A percentile compares a stretch with the other conserved stretches of the same genome.
Conservation (phyloP, 2,888 invertebrate genomes). For the Eupithecia pulchellata region DNA sequence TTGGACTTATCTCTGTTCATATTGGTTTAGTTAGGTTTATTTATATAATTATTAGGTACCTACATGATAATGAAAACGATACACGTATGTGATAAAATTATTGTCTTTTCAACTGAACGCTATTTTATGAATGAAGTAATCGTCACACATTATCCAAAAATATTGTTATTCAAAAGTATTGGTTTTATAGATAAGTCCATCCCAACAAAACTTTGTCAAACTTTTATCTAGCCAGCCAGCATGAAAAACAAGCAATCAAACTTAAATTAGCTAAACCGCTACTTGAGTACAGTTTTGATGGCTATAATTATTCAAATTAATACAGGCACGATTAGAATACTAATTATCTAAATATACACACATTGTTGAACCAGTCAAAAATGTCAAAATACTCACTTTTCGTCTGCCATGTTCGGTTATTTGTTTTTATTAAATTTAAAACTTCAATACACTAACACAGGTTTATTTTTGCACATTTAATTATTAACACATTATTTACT, state of each 20-base stretch:
- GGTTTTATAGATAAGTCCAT: neutral
- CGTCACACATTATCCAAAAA: neutral
- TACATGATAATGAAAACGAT: constrained; percentile 1
- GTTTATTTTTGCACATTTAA: constrained; percentile 36
- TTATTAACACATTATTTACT: constrained; percentile 39
- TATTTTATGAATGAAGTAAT: constrained; percentile 3
- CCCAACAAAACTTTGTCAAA: neutral
- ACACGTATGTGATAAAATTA: neutral
- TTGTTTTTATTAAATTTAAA: constrained; percentile 37
- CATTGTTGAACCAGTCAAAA: neutral
- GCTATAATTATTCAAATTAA: constrained; percentile 11
- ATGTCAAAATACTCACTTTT: constrained; percentile 76
- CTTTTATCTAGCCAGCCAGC: neutral
- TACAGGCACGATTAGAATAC: neutral
- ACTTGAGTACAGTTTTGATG: neutral
- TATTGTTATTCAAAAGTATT: no score
- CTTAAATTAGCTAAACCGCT: neutral
- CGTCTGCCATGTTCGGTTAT: constrained; percentile 65
- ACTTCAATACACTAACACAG: constrained; percentile 66
- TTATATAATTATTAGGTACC: constrained; percentile 3
- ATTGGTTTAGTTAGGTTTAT: constrained; percentile 2
- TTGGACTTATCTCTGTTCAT: constrained; percentile 3
- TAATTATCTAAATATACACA: neutral
- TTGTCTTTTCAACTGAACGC: neutral
- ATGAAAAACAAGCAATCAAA: neutral